Evolutionary conservation across 2,797 vertebrate species (phyloP).

Genomic region (Falco peregrinus): DNA sequence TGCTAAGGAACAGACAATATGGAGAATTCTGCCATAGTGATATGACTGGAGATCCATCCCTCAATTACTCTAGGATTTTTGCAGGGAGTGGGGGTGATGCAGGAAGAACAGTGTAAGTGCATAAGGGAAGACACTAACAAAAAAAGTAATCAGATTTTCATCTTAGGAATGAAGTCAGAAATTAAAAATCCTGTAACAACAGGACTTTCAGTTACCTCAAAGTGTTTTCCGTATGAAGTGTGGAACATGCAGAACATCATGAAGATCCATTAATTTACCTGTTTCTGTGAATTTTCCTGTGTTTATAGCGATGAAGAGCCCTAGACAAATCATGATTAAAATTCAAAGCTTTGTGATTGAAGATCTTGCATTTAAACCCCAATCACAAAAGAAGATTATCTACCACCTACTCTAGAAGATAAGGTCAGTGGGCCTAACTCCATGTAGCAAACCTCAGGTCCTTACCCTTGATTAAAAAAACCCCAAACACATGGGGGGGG

Average conservation of each 20-base stretch:
- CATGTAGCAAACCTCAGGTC: not conserved
- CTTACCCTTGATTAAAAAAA: not conserved
- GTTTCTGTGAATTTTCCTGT: not conserved
- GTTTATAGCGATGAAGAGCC: not conserved
- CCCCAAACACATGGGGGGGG: no score
- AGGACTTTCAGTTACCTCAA: not conserved
- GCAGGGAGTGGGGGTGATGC: not conserved
- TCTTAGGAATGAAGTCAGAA: not conserved
- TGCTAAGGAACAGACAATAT: not conserved
- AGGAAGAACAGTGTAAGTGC: not conserved
- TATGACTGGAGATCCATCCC: not conserved
- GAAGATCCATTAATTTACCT: not conserved
- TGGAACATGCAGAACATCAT: not conserved
- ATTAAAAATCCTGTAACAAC: not conserved
- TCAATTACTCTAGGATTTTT: not conserved
- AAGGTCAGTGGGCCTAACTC: not conserved
- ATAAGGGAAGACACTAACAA: not conserved
- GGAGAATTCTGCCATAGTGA: not conserved
- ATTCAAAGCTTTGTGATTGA: not conserved
- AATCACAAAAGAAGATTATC: not conserved
- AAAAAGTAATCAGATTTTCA: rapidly evolving
- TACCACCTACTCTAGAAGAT: not conserved
- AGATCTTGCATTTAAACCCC: not conserved
- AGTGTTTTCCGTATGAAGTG: not conserved
- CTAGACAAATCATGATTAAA: not conserved